A percentile compares a stretch with the other conserved stretches of the same genome.
These are phyloP conservation scores for Helogale parvula DNA, from an alignment of 2,113 vertebrate genomes.

Conservation along the genomic window DNA sequence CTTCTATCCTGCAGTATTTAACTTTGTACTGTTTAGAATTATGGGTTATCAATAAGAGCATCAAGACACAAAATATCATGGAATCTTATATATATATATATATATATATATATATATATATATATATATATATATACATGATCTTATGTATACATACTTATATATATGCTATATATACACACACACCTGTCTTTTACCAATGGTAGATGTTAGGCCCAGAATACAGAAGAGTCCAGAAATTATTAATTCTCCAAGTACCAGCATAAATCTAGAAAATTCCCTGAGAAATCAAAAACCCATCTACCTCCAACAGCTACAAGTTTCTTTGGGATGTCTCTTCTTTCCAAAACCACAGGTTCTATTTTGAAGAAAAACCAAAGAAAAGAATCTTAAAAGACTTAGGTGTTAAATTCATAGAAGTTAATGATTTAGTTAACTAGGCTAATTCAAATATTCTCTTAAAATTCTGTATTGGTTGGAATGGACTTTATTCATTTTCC, in stretches of 20 bases:
- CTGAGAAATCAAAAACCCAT: neutral
- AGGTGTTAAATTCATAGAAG: neutral
- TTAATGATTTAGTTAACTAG: neutral
- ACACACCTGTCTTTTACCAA: neutral
- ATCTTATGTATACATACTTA: no score
- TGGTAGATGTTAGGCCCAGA: neutral
- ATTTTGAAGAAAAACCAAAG: neutral
- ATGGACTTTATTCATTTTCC: neutral
- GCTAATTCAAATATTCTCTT: neutral
- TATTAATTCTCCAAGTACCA: neutral
- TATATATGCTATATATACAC: no score
- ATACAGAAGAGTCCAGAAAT: neutral
- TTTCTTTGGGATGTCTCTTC: neutral
- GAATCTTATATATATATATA: neutral
- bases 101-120: no score
- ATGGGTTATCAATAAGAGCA: neutral
- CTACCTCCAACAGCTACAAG: neutral
- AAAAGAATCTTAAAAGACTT: neutral
- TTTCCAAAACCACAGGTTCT: neutral
- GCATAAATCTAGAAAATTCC: neutral
- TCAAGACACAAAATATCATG: neutral
- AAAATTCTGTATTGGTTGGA: neutral
- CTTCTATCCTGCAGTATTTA: neutral
- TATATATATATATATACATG: neutral
- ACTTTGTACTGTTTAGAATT: neutral